phyloP scores from a whole-genome alignment of 2,888 invertebrate species.

The Epinotia bilunana region DNA sequence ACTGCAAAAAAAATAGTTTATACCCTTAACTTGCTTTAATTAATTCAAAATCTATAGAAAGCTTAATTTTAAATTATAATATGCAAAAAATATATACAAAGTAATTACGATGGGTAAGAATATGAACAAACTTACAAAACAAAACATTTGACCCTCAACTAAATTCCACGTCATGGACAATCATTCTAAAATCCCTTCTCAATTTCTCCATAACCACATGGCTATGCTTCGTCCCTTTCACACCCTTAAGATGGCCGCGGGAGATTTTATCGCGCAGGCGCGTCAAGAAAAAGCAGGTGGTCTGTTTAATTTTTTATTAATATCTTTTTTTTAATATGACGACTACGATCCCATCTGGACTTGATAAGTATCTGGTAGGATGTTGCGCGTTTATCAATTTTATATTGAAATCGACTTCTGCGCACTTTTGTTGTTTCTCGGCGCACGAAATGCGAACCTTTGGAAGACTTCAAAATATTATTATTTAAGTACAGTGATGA shows the following conservation, averaged over 20 bases:
- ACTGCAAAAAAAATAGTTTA: too few species aligned
- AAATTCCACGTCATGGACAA: background rate
- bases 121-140: too few species aligned
- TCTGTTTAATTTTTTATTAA: slow-evolving; percentile 21
- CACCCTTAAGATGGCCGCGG: slow-evolving; percentile 37
- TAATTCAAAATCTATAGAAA: too few species aligned
- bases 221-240: slow-evolving; percentile 35
- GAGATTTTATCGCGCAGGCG: slow-evolving; percentile 42
- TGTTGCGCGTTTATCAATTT: slow-evolving; percentile 22
- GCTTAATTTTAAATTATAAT: too few species aligned
- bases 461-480: background rate
- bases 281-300: slow-evolving; percentile 43
- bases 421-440: background rate
- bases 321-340: slow-evolving; percentile 18
- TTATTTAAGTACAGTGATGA: too few species aligned
- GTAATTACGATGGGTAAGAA: too few species aligned
- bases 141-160: background rate
- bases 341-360: slow-evolving; percentile 15
- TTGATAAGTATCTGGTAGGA: slow-evolving; percentile 22
- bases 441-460: background rate
- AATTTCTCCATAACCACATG: slow-evolving; percentile 31
- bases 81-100: too few species aligned
- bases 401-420: slow-evolving; percentile 18
- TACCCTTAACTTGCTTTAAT: too few species aligned
- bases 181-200: slow-evolving; percentile 1